Evolutionary conservation across 2,888 invertebrate species (phyloP).

Genomic region (Acleris laterana): DNA sequence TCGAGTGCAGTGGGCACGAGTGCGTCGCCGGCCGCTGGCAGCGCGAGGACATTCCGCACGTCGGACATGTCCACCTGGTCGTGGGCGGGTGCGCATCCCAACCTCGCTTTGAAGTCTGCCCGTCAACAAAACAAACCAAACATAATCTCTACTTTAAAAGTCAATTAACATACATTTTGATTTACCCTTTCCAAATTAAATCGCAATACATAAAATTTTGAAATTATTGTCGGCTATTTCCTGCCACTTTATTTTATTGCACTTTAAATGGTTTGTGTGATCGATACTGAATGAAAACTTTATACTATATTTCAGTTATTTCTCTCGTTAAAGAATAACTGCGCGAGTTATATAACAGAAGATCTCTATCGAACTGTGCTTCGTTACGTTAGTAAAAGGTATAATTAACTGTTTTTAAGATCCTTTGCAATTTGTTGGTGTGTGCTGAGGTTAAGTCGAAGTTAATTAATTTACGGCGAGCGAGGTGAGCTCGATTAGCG

Average conservation of each 20-base stretch:
- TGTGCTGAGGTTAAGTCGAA: conserved; percentile 65
- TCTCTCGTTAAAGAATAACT: background rate
- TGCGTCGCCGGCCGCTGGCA: conserved; percentile 61
- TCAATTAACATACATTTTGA: conserved; percentile 57
- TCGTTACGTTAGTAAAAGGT: conserved; percentile 22
- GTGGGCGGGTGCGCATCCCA: conserved; percentile 60
- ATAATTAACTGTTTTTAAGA: conserved; percentile 36
- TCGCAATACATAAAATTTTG: conserved; percentile 2
- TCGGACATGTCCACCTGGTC: conserved; percentile 71
- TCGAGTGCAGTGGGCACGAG: conserved; percentile 50
- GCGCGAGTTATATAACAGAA: background rate
- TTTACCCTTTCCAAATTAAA: background rate
- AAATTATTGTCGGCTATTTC: background rate
- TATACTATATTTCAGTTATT: background rate
- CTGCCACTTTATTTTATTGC: too few relatives aligned
- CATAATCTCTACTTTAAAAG: conserved; percentile 48
- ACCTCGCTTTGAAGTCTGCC: conserved; percentile 60
- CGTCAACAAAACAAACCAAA: conserved; percentile 54
- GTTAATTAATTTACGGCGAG: conserved; percentile 75
- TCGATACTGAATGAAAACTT: background rate
- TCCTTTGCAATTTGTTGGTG: conserved; percentile 55
- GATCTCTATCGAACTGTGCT: conserved; percentile 17
- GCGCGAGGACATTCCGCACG: conserved; percentile 56
- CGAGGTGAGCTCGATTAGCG: conserved; percentile 48
- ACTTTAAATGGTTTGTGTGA: background rate